Base-by-base conservation (phyloP, 2,797 vertebrate species). In the Danio kyathit region DNA sequence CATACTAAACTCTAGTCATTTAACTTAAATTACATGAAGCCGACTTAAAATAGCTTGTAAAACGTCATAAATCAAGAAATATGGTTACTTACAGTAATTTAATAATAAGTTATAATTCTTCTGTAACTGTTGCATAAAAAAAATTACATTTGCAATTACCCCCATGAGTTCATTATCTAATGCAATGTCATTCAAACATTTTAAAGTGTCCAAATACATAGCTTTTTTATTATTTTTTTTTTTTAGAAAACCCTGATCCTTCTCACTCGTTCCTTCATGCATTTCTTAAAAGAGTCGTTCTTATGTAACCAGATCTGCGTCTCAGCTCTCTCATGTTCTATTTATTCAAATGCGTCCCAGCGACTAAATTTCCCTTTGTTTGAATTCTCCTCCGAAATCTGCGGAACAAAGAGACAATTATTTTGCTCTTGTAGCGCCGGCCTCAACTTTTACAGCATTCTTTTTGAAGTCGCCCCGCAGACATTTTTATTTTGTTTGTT, bases 371-470 rank as follows among this genome's bases (percentile, higher is more conserved):
- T 66, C 59, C 54, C 49, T 81, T 82, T 77, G 66, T 80, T 82
- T 81, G 82, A 78, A 82, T 80, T 74, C 82, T 79, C 72, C 80
- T 83, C 65, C 63, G 29, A 84, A 85, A 87, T 85, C 80, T 74
- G 8, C 9, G 11, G 69, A 88, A 89, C 86, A 88, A 86, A 87
- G 85, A 86, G 82, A 83, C 86, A 85, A 87, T 86, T 82, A 88
- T 82, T 84, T 69, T 85, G 72, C 63, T 76, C 82, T 85, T 86
- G 80, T 87, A 76, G 74, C 75, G 61, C 79, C 83, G 72, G 82
- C 77, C 82, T 83, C 70, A 76, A 85, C 78, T 86, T 87, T 82
- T 82, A 80, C 86, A n/a, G 61, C 66, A 76, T 84, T 83, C 69
- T 65, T 76, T 88, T 88, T 89, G 86, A 89, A 88, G 87, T 80